Percentiles rank a stretch among this genome's conserved stretches.
Evolutionary conservation across 2,797 vertebrate genomes (phyloP).

Genomic region (Rhodeus uyekii): DNA sequence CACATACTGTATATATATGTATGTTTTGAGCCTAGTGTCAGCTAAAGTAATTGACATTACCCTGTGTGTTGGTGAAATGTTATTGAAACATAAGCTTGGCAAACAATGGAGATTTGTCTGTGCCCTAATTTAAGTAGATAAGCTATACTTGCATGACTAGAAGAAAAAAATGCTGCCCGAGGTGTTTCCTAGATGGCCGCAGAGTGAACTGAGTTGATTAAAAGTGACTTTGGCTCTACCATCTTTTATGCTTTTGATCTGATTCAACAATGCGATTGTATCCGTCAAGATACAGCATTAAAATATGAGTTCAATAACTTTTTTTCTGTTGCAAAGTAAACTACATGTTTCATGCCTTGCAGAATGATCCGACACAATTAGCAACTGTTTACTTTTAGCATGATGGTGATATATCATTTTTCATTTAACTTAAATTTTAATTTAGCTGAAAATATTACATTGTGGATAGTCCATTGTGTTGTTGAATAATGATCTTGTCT

Average conservation of each 20-base stretch:
- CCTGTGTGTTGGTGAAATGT: background rate
- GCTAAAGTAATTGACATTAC: background rate
- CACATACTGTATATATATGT: no score
- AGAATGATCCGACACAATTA: background rate
- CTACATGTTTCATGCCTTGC: background rate
- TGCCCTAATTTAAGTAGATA: constrained; percentile 12
- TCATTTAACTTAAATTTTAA: background rate
- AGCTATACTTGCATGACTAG: background rate
- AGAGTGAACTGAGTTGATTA: background rate
- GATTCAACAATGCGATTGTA: background rate
- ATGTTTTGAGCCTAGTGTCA: background rate
- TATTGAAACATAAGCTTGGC: background rate
- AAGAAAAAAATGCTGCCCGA: background rate
- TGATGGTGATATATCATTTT: constrained; percentile 12
- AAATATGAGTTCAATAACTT: background rate
- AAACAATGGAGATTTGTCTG: background rate
- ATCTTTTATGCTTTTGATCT: background rate
- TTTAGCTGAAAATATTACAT: constrained; percentile 13
- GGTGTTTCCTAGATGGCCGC: background rate
- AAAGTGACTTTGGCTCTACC: background rate
- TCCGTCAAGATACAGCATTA: background rate
- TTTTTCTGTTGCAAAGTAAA: background rate
- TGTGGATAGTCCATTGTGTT: background rate
- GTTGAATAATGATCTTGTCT: constrained; percentile 3
- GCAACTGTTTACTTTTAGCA: background rate